These are phyloP conservation scores for Lochmaea crataegi DNA, from an alignment of 2,888 invertebrate genomes.

Conservation along the genomic window DNA sequence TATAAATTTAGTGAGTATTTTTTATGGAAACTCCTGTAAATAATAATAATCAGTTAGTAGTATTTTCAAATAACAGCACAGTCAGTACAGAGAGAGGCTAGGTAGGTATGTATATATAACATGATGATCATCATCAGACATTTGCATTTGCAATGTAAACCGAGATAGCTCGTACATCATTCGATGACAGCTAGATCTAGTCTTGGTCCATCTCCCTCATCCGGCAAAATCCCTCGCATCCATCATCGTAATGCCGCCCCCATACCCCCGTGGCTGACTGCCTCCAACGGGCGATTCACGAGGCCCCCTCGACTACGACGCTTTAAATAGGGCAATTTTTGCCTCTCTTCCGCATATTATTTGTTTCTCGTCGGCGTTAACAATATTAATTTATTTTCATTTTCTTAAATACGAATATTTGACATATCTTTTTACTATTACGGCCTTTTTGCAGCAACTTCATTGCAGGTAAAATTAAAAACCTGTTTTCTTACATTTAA, in stretches of 20 bases:
- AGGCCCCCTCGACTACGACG: background rate
- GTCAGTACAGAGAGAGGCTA: background rate
- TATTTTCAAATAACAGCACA: background rate
- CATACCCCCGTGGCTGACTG: constrained; percentile 35
- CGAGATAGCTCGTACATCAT: constrained; percentile 58
- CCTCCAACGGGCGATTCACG: constrained; percentile 18
- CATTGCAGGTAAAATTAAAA: too few species aligned
- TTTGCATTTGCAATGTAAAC: constrained; percentile 57
- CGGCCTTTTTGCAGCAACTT: too few species aligned
- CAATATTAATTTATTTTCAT: background rate
- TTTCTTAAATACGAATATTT: background rate
- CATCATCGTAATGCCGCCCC: constrained; percentile 57
- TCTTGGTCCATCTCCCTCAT: constrained; percentile 60
- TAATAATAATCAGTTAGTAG: background rate
- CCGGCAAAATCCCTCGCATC: constrained; percentile 59
- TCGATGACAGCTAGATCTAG: constrained; percentile 61
- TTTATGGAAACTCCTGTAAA: too few species aligned
- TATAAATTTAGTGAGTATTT: too few species aligned
- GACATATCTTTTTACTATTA: background rate
- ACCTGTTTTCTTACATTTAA: too few species aligned
- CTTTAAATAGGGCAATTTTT: constrained; percentile 16
- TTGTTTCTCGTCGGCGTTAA: background rate
- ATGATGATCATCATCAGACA: constrained; percentile 20
- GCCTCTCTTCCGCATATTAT: constrained; percentile 12
- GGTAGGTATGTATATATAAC: too few species aligned